These are phyloP conservation scores for Mixornis gularis DNA, from an alignment of 2,113 vertebrate species.

Conservation along the genomic window DNA sequence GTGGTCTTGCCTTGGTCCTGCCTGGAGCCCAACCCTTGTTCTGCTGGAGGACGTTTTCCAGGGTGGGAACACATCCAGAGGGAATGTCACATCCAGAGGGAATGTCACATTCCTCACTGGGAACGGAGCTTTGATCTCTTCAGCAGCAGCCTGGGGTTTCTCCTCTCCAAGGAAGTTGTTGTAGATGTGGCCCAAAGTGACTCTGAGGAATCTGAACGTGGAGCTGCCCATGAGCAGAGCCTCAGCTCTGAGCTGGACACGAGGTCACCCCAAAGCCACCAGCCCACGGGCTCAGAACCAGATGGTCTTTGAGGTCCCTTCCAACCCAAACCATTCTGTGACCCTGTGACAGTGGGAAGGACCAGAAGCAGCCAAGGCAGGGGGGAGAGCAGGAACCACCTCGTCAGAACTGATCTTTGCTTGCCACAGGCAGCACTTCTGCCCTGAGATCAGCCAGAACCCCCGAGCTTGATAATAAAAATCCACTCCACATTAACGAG, in stretches of 20 bases:
- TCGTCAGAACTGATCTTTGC: rapidly evolving
- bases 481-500: rapidly evolving
- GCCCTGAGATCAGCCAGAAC: neutral
- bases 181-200: rapidly evolving
- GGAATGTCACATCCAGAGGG: rapidly evolving
- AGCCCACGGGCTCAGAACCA: neutral
- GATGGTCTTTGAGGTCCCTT: neutral
- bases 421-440: neutral
- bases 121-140: neutral
- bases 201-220: rapidly evolving
- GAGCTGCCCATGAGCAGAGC: neutral
- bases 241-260: rapidly evolving
- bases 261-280: neutral
- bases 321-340: neutral
- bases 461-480: neutral
- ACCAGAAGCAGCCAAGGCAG: neutral
- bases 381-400: neutral
- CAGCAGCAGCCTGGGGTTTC: neutral
- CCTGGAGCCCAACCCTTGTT: neutral
- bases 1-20: neutral
- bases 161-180: neutral
- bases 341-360: neutral
- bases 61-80: neutral
- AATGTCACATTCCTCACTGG: rapidly evolving
- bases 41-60: neutral